A percentile compares a stretch with the other conserved stretches of the same genome.
These are phyloP conservation scores for Crocallis elinguaria DNA, from an alignment of 2,888 invertebrate species.

Conservation along the genomic window DNA sequence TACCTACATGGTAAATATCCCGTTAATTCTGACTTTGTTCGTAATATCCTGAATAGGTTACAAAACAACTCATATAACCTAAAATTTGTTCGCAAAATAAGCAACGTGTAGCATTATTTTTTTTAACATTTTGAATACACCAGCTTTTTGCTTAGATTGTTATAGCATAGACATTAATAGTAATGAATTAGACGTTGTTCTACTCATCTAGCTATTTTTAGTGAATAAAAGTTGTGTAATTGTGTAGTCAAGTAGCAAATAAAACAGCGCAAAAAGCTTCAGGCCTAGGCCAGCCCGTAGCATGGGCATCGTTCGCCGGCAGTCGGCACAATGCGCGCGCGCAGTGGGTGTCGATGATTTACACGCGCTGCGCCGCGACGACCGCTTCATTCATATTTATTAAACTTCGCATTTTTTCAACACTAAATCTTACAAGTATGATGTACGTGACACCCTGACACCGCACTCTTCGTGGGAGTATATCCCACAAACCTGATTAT, in stretches of 20 bases:
- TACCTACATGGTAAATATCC: too few species aligned
- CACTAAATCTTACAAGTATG: constrained; percentile 66
- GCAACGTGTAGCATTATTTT: not conserved
- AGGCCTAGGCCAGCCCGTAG: not conserved
- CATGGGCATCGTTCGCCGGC: constrained; percentile 18
- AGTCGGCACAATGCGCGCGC: constrained; percentile 59
- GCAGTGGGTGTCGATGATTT: constrained; percentile 79
- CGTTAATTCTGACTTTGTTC: too few species aligned
- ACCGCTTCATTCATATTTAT: constrained; percentile 77
- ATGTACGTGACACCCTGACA: constrained; percentile 62
- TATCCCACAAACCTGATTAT: constrained; percentile 29
- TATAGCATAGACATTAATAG: not conserved
- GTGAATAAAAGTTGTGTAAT: too few species aligned
- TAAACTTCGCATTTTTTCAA: constrained; percentile 68
- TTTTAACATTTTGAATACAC: not conserved
- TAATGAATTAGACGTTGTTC: too few species aligned
- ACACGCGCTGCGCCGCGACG: constrained; percentile 57
- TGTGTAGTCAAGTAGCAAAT: too few species aligned
- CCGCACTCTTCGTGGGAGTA: constrained; percentile 38
- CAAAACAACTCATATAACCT: too few species aligned
- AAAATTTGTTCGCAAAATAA: too few species aligned
- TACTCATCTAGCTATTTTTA: too few species aligned
- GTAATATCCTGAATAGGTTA: too few species aligned
- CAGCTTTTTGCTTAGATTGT: not conserved
- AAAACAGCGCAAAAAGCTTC: too few species aligned